A percentile compares a stretch with the other conserved stretches of the same genome.
phyloP scores from a whole-genome alignment of 23 tunicate genomes.

The Halocynthia aurantium region DNA sequence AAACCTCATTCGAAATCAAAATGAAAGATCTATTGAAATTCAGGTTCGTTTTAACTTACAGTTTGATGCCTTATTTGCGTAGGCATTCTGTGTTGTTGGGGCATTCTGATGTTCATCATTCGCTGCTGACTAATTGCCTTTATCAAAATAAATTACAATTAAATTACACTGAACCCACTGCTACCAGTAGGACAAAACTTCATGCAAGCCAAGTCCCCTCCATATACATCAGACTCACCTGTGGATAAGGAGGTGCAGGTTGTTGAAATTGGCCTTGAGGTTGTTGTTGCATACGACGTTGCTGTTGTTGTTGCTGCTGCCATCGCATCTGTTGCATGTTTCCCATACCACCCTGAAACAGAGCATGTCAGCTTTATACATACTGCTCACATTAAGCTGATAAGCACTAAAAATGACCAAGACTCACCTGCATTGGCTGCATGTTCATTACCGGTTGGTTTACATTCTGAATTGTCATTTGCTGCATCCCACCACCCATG shows the following conservation, averaged over 20 bases:
- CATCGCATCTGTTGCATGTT: constrained; percentile 5
- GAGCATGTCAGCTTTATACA: neutral
- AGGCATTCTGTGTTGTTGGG: constrained; percentile 19
- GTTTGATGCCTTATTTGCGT: constrained; percentile 21
- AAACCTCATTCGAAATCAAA: too few species aligned
- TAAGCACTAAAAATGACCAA: neutral
- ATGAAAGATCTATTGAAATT: neutral
- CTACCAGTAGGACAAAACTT: neutral
- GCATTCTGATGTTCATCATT: constrained; percentile 10
- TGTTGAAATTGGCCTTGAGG: constrained; percentile 24
- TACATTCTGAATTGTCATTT: constrained; percentile 4
- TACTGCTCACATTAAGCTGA: neutral
- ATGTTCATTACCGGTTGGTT: constrained; percentile 21
- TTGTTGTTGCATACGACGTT: constrained; percentile 38
- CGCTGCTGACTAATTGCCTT: constrained; percentile 45
- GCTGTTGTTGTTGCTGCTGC: constrained; percentile 37
- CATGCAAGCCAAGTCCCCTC: neutral
- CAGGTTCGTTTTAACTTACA: neutral
- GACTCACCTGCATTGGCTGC: constrained; percentile 19
- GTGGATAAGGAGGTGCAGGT: constrained; percentile 53
- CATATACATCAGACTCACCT: constrained; percentile 23
- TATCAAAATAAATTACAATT: neutral
- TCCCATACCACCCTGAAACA: neutral
- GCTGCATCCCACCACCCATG: constrained; percentile 10
- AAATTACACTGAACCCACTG: neutral